Percentiles rank a stretch among this genome's conserved stretches.
Conservation (phyloP, 2,888 invertebrate genomes). For the Tinea pellionella region DNA sequence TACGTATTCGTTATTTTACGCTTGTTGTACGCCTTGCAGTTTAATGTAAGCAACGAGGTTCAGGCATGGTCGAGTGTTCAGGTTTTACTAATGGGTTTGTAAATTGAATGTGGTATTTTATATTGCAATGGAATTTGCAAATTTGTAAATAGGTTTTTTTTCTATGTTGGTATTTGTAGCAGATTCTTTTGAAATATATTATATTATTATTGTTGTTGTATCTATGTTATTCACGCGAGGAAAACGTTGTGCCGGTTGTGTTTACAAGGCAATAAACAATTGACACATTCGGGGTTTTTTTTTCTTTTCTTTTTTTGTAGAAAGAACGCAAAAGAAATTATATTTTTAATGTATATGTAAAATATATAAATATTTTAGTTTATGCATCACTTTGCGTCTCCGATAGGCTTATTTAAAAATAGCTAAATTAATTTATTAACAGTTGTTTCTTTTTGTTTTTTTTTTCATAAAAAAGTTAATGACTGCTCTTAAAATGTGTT, state of each 20-base stretch:
- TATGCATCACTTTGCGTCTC: slow-evolving; percentile 24
- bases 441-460: slow-evolving; percentile 11
- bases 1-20: no score
- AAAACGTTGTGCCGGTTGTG: slow-evolving; percentile 6
- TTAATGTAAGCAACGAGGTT: no score
- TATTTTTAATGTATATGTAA: no score
- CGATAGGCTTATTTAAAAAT: slow-evolving; percentile 23
- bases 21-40: no score
- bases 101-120: not conserved
- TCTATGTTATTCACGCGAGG: not conserved
- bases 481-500: slow-evolving; percentile 63
- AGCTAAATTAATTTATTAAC: slow-evolving; percentile 8
- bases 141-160: not conserved
- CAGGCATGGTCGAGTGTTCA: not conserved
- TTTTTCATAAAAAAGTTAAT: slow-evolving; percentile 19
- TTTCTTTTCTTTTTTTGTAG: no score
- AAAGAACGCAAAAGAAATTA: not conserved
- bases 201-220: not conserved
- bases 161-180: not conserved
- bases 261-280: slow-evolving; percentile 3
- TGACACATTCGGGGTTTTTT: slow-evolving; percentile 7
- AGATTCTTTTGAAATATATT: slow-evolving; percentile 16
- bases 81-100: not conserved
- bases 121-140: not conserved
- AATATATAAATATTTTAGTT: not conserved